Evolutionary conservation across 2,888 invertebrate genomes (phyloP).

Genomic region (Meliscaeva auricollis): DNA sequence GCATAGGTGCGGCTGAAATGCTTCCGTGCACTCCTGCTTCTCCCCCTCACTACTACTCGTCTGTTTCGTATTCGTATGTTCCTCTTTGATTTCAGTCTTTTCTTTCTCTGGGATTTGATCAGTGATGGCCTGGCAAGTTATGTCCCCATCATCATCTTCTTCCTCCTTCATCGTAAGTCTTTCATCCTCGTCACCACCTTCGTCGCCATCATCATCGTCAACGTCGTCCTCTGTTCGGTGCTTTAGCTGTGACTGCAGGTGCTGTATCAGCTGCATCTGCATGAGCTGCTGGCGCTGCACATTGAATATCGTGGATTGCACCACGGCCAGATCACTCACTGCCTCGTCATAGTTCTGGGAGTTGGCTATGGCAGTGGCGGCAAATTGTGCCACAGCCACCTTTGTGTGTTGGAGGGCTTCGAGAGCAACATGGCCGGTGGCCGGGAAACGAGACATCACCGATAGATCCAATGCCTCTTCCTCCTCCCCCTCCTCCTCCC

Average conservation of each 20-base stretch:
- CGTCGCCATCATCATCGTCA: conserved; percentile 44
- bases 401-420: conserved; percentile 97
- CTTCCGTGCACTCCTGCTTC: conserved; percentile 68
- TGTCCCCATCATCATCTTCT: conserved; percentile 52
- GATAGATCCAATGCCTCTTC: conserved; percentile 82
- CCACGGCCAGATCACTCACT: conserved; percentile 92
- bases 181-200: conserved; percentile 44
- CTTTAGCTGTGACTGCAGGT: conserved; percentile 93
- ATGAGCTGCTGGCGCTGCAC: conserved; percentile 98
- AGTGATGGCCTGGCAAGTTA: conserved; percentile 48
- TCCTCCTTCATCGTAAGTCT: conserved; percentile 57
- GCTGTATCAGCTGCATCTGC: conserved; percentile 96
- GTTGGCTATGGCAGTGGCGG: conserved; percentile 93
- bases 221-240: conserved; percentile 75
- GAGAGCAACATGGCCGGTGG: conserved; percentile 91
- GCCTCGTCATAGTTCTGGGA: conserved; percentile 91
- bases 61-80: conserved; percentile 8
- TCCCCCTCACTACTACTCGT: conserved; percentile 27
- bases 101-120: conserved; percentile 73
- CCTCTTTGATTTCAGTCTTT: conserved; percentile 77
- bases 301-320: conserved; percentile 96
- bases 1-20: conserved; percentile 81
- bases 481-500: conserved; percentile 62
- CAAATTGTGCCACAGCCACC: conserved; percentile 92
- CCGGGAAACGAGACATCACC: conserved; percentile 80